phyloP scores from a whole-genome alignment of 2,888 invertebrate genomes.

The Harpalus rufipes region DNA sequence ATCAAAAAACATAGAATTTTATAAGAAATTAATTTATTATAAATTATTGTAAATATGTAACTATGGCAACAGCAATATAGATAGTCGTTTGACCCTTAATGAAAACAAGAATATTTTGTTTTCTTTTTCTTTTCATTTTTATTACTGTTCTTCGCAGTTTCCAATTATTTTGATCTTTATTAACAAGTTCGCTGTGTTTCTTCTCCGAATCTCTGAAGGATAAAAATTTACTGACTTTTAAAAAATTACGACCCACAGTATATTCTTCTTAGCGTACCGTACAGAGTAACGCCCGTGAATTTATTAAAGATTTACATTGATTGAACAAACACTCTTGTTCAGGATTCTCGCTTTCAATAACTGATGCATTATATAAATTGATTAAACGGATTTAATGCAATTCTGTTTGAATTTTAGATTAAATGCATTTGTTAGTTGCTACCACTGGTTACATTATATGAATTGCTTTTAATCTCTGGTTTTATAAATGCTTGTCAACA shows the following conservation, averaged over 20 bases:
- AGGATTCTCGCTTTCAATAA: neutral
- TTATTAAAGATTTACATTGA: neutral
- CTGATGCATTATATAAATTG: conserved; percentile 25
- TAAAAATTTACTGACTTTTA: conserved; percentile 1
- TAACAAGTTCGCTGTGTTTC: neutral
- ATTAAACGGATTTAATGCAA: conserved; percentile 8
- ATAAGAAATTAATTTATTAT: too few species aligned
- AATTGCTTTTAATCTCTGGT: neutral
- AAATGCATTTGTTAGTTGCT: neutral
- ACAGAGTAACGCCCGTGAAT: neutral
- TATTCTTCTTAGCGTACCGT: neutral
- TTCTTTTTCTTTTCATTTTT: too few species aligned
- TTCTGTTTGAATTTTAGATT: conserved; percentile 28
- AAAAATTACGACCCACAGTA: neutral
- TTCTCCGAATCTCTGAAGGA: neutral
- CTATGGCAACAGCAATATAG: too few species aligned
- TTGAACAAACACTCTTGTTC: neutral
- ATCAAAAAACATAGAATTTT: too few species aligned
- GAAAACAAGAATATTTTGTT: too few species aligned
- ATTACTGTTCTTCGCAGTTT: neutral
- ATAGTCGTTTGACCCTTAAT: too few species aligned
- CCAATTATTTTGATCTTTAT: neutral
- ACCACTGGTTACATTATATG: neutral
- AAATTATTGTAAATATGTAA: too few species aligned
- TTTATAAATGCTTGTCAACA: neutral